Conservation (phyloP, 2,113 vertebrate species). For the Gambusia affinis region DNA sequence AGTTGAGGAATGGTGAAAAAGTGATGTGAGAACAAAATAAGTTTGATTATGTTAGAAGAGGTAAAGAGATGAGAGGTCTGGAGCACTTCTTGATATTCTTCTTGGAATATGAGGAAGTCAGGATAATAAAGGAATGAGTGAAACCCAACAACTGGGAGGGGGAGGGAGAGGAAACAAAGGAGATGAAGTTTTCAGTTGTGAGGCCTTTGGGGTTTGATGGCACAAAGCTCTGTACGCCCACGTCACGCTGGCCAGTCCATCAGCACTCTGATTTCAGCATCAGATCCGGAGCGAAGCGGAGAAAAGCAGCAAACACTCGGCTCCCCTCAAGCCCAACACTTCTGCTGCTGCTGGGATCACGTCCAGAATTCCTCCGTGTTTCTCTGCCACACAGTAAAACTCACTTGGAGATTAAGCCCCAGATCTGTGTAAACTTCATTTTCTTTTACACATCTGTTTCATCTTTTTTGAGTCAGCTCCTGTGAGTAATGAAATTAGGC, state of each 20-base stretch:
- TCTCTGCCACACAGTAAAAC: conserved; percentile 28
- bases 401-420: conserved; percentile 25
- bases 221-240: conserved; percentile 41
- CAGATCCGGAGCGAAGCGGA: conserved; percentile 17
- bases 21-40: neutral
- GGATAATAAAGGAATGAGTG: neutral
- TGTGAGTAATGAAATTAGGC: neutral
- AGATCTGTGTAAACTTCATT: neutral
- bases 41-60: neutral
- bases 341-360: conserved; percentile 21
- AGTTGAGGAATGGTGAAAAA: neutral
- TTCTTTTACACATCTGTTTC: conserved; percentile 22
- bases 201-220: conserved; percentile 55
- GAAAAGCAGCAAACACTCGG: conserved; percentile 18
- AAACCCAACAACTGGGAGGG: neutral
- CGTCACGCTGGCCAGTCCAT: conserved; percentile 33
- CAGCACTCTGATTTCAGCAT: conserved; percentile 44
- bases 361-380: conserved; percentile 41
- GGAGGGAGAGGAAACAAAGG: conserved; percentile 26
- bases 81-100: neutral
- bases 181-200: conserved; percentile 17
- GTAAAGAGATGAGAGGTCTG: neutral
- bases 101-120: neutral
- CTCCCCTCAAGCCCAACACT: conserved; percentile 29
- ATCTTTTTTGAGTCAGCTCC: conserved; percentile 17